Conservation (phyloP, 2,113 vertebrate genomes). For the Pedetes capensis region DNA sequence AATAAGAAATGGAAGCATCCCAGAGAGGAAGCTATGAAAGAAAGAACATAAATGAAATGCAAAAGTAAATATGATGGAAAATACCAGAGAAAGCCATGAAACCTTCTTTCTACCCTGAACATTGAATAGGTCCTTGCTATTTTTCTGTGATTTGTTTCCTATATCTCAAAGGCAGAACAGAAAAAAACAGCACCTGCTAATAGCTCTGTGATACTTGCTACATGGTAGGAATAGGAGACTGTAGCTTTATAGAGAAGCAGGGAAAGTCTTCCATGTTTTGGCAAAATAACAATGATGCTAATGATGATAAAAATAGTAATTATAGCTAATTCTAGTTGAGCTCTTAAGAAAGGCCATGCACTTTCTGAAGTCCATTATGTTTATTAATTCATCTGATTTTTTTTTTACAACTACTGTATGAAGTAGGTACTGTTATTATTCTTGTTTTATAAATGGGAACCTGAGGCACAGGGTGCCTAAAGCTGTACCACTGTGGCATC, state of each 20-base stretch:
- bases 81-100: background rate
- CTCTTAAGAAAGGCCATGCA: background rate
- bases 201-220: background rate
- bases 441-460: background rate
- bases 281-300: background rate
- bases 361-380: conserved; percentile 28
- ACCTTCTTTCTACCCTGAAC: background rate
- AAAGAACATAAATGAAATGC: background rate
- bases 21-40: background rate
- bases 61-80: background rate
- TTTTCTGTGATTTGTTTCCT: background rate
- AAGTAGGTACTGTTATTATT: background rate
- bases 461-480: background rate
- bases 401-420: background rate
- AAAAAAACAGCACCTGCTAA: background rate
- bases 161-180: background rate
- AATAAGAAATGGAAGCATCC: background rate
- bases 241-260: background rate
- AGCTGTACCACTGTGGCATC: no score
- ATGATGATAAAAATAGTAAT: conserved; percentile 3
- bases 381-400: conserved; percentile 53
- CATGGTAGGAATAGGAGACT: background rate
- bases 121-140: background rate
- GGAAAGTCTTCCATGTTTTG: background rate
- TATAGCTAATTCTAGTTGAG: conserved; percentile 14